Conservation (phyloP, 1,140 invertebrate species). For the Zaprionus lachaisei region DNA sequence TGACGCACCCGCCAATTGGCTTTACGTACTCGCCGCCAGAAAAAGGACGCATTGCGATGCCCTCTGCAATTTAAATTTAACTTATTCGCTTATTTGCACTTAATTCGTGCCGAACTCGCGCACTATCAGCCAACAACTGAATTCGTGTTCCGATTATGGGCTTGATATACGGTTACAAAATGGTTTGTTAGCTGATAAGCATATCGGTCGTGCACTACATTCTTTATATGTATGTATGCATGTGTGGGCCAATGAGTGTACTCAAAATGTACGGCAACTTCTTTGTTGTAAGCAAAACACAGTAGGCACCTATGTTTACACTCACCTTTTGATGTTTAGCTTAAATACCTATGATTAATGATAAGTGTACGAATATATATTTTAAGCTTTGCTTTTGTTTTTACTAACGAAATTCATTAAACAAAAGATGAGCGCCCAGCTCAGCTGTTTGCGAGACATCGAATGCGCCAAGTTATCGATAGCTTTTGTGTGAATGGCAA, state of each 20-base stretch:
- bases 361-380: background rate
- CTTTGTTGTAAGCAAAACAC: slow-evolving; percentile 8
- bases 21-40: slow-evolving; percentile 65
- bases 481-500: slow-evolving; percentile 12
- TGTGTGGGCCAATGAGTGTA: background rate
- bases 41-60: slow-evolving; percentile 62
- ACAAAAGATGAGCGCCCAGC: slow-evolving; percentile 36
- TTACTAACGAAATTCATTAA: slow-evolving; percentile 24
- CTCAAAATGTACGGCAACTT: background rate
- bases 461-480: slow-evolving; percentile 25
- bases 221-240: background rate
- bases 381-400: slow-evolving; percentile 17
- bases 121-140: slow-evolving; percentile 55
- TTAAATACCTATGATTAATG: background rate
- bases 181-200: slow-evolving; percentile 60
- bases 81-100: background rate
- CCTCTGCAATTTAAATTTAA: slow-evolving; percentile 15
- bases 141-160: slow-evolving; percentile 27
- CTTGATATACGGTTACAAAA: slow-evolving; percentile 55
- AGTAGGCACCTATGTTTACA: background rate
- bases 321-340: slow-evolving; percentile 24
- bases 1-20: slow-evolving; percentile 79
- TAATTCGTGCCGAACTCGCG: slow-evolving; percentile 29
- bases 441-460: slow-evolving; percentile 29
- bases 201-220: slow-evolving; percentile 6